Conservation (phyloP, 2,113 vertebrate genomes). For the Narcine bancroftii region DNA sequence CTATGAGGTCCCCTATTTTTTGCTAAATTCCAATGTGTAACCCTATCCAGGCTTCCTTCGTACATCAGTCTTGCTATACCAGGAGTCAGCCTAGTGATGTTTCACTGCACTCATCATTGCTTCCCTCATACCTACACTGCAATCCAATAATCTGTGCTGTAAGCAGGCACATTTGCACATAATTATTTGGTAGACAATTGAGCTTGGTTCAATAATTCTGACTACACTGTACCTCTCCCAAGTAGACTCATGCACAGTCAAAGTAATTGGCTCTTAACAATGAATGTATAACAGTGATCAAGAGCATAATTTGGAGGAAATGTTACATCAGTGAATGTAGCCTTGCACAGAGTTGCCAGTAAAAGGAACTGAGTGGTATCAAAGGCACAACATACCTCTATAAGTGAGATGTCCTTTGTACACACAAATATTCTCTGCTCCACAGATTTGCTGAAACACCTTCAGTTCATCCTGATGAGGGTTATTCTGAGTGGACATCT, state of each 20-base stretch:
- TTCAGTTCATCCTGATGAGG: conserved; percentile 57
- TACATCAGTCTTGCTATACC: too few species aligned
- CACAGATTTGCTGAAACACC: conserved; percentile 63
- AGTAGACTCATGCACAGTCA: neutral
- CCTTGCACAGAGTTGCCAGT: neutral
- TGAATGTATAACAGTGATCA: neutral
- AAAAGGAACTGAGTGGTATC: neutral
- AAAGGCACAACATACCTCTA: conserved; percentile 52
- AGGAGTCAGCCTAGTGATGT: too few species aligned
- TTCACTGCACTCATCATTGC: too few species aligned
- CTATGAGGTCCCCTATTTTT: too few species aligned
- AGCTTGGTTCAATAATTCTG: neutral
- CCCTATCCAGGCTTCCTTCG: too few species aligned
- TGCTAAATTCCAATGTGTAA: too few species aligned
- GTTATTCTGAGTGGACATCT: neutral
- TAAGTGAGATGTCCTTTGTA: conserved; percentile 57
- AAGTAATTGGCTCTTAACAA: neutral
- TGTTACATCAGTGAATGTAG: neutral
- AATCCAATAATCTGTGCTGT: neutral
- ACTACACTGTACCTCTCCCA: neutral
- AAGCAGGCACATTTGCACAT: neutral
- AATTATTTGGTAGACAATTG: neutral
- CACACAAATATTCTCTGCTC: conserved; percentile 65
- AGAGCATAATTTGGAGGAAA: neutral
- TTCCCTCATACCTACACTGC: too few species aligned